Evolutionary conservation across 2,113 vertebrate genomes (phyloP).

Genomic region (Elachura formosa): DNA sequence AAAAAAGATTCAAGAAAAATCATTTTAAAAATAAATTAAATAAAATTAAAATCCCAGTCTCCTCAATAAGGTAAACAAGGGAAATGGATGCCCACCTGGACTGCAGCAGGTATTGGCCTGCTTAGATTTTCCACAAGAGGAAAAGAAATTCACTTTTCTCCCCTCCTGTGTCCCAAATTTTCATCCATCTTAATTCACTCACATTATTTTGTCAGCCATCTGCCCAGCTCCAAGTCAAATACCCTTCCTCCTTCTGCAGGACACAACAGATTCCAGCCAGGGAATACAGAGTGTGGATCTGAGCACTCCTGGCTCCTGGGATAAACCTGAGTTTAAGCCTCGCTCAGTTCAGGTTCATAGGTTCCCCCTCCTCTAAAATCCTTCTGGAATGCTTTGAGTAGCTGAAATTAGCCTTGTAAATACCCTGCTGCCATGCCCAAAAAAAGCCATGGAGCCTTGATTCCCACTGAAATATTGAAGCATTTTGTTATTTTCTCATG

Average conservation of each 20-base stretch:
- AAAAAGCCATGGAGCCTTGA: neutral
- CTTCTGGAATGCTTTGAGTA: constrained; percentile 11
- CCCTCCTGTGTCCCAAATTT: constrained; percentile 6
- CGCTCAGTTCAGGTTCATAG: neutral
- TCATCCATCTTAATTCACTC: constrained; percentile 56
- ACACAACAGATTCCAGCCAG: neutral
- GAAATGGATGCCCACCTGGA: constrained; percentile 61
- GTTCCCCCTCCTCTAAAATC: neutral
- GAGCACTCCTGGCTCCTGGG: constrained; percentile 12
- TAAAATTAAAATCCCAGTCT: constrained; percentile 37
- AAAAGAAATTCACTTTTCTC: constrained; percentile 31
- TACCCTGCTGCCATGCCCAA: neutral
- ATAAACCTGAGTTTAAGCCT: neutral
- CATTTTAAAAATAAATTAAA: neutral
- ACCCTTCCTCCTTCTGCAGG: neutral
- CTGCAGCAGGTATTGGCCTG: constrained; percentile 44
- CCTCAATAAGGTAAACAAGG: constrained; percentile 43
- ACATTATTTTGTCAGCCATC: constrained; percentile 49
- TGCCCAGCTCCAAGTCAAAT: constrained; percentile 50
- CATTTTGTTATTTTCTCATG: neutral
- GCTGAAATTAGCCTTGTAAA: constrained; percentile 45
- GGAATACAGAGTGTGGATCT: neutral
- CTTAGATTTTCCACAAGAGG: constrained; percentile 38
- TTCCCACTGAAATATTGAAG: neutral
- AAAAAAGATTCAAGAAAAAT: constrained; percentile 31